Evolutionary conservation across 2,888 invertebrate genomes (phyloP), one percentile per base, ranked within the genome.

Genomic region (Agrochola litura): DNA sequence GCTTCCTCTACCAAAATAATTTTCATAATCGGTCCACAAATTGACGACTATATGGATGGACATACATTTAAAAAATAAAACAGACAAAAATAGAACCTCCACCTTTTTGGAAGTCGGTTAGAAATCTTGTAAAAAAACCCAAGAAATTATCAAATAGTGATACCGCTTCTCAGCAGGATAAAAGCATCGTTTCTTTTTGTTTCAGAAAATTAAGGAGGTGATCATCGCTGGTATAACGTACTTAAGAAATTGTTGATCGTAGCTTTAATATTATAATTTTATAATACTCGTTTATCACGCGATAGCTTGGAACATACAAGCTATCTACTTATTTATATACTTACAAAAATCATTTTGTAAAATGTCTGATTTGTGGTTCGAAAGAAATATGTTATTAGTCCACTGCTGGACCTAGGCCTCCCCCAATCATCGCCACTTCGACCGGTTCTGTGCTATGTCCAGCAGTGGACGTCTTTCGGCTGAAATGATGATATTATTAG

Each of bases 191-290:
- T 76, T 77, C 1, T 14, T 52, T 77, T 90, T 89, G 73, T 94
- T 93, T 65, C 95, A 96, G 96, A 70, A 96, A 96, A 92, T 68
- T 96, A 85, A 91, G 96, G 66, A 94, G 95, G 85, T 96, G 93
- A 95, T 93, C 72, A 41, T 19, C 30, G 43, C 43, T 25, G 58
- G 19, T 37, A 25, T 5, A 5, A 64, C 16, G 49, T 78, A 67
- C 66, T 70, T 70, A 74, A 54, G 43, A 56, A 60, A 68, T 72
- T 43, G 22, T 84, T 73, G 41, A 66, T 56, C 5, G 2, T 80
- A 81, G 84, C 77, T 79, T 81, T 78, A 83, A 81, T 69, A 74
- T 73, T 63, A 65, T 74, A 79, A 49, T 76, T n/a, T 63, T 78
- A 71, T 69, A 71, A 30, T 82, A 52, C 41, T 10, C n/a, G 56